Base-by-base conservation (phyloP, 2,113 vertebrate genomes). In the Astatotilapia flaviijosephi region DNA sequence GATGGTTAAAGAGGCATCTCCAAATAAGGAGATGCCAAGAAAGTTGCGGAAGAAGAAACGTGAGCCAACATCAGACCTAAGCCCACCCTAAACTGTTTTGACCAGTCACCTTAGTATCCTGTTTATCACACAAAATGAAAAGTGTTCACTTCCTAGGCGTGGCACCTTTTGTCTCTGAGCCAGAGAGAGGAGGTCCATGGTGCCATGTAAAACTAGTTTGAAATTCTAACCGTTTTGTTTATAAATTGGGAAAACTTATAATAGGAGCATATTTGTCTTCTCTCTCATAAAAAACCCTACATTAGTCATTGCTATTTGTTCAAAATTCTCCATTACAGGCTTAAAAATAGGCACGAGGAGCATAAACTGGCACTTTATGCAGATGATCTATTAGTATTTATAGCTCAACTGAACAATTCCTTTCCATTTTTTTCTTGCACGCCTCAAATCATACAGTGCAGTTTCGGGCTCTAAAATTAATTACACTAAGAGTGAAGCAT, bases 71-170 rank as follows among this genome's bases (percentile, higher is more conserved):
- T 0, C 5, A 33, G 15, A 62, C 15, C 1, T 19, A 62, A 62
- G 9, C 15, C 58, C 58, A 33, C 28, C 28, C 58, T 6, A 33
- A 62, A 33, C 15, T 33, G 58, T 62, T 33, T 33, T 62, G 58
- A 62, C 28, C 58, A 62, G 35, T 62, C 31, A 62, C 17, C 31
- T 62, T 62, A n/a, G 15, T 35, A 62, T n/a, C 6, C 0, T 62
- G 58, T 35, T 65, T 65, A 65, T 35, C 1, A 12, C 60, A 65
- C 17, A 62, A 35, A 62, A 35, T 35, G 31, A 62, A 35, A 62
- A 62, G 6, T 35, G 17, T 35, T 3, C 0, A 65, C 31, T 35
- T 12, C 4, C 31, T 65, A n/a, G 10, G 10, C 1, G 0, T n/a
- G 10, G 3, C 17, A 65, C 31, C 60, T n/a, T 65, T 65, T 65